phyloP scores from a whole-genome alignment of 2,113 vertebrate species.

The Sorex fumeus region DNA sequence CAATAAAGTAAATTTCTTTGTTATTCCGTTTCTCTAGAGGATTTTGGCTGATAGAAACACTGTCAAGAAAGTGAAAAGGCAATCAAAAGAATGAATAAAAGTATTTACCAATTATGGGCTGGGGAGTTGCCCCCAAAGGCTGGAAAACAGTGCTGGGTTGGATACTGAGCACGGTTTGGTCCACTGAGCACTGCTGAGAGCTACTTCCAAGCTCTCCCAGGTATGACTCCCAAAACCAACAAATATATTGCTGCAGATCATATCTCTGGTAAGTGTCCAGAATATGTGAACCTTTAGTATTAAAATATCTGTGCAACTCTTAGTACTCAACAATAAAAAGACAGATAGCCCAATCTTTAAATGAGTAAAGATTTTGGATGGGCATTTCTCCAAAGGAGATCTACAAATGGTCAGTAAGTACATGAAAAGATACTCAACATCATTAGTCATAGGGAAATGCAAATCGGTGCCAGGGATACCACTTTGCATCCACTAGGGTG shows the following conservation, averaged over 20 bases:
- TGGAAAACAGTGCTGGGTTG: no score
- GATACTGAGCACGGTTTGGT: no score
- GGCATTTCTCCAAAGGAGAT: neutral
- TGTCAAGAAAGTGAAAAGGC: neutral
- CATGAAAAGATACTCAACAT: neutral
- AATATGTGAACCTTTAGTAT: neutral
- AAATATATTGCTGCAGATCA: no score
- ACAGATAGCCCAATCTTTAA: neutral
- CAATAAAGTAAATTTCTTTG: neutral
- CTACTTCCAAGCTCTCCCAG: no score
- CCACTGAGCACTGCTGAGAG: no score
- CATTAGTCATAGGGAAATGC: neutral
- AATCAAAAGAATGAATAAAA: neutral
- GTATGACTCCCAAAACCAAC: no score
- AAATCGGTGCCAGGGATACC: neutral
- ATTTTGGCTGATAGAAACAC: neutral
- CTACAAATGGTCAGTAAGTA: neutral
- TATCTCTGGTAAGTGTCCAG: neutral
- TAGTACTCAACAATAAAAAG: conserved; percentile 3
- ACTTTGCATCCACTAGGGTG: neutral
- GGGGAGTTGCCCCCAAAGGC: no score
- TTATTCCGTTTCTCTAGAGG: neutral
- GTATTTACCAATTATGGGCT: neutral
- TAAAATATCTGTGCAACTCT: conserved; percentile 23
- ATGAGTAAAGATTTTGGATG: neutral